phyloP scores from a whole-genome alignment of 1,140 invertebrate genomes.

The Brachionus plicatilis region DNA sequence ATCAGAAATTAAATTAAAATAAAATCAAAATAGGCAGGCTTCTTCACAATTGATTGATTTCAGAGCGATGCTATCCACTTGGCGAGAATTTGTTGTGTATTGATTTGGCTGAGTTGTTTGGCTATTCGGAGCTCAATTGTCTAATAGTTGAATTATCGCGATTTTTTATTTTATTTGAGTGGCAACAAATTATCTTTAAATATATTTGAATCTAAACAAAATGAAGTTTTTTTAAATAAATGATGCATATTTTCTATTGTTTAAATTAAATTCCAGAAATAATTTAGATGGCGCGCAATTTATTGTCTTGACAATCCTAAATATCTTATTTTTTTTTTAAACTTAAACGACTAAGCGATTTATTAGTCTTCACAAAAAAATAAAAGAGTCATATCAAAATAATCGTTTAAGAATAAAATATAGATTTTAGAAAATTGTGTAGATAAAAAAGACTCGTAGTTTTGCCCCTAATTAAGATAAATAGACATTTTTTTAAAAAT shows the following conservation, averaged over 20 bases:
- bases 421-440: neutral
- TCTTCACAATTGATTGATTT: neutral
- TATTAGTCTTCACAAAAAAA: neutral
- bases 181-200: neutral
- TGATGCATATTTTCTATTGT: neutral
- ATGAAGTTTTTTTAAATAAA: neutral
- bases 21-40: neutral
- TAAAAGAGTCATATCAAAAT: neutral
- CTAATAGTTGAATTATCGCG: neutral
- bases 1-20: neutral
- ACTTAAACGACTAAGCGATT: neutral
- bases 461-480: too few relatives aligned
- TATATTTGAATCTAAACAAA: neutral
- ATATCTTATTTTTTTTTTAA: neutral
- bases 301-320: slow-evolving; percentile 7
- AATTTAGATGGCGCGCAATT: neutral
- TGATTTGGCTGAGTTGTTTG: neutral
- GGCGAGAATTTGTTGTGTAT: neutral
- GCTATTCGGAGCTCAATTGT: neutral
- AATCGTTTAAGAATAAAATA: neutral
- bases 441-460: neutral
- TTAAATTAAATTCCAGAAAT: neutral
- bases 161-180: neutral
- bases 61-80: neutral
- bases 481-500: too few relatives aligned